Base-by-base conservation (phyloP, 2,797 vertebrate genomes). In the Tamandua tetradactyla region DNA sequence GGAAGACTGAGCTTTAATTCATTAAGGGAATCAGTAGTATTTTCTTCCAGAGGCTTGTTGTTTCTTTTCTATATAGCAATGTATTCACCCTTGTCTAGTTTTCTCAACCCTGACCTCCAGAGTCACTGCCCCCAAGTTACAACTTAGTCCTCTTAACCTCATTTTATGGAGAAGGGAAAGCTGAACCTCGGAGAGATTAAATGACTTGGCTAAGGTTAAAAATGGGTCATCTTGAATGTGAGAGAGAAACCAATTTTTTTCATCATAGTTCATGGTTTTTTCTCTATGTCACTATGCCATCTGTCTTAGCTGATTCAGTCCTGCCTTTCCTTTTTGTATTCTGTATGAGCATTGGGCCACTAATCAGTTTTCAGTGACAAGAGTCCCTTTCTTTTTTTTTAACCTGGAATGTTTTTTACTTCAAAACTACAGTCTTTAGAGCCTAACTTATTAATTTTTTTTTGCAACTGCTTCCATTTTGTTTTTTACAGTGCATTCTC, bases 141-240 rank as follows among this genome's bases (percentile, higher is more conserved):
- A 66, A n/a, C 40, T 93, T 71, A 79, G 40, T 83, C n/a, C 32
- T 86, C 52, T 90, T 89, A 84, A 87, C 78, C 68, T 95, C 75
- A 85, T 82, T 92, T 93, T 88, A 52, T 40, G 80, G 30, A 91
- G 42, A 59, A 91, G 42, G 49, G 11, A 93, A 92, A 93, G 95
- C 74, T 37, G 85, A 89, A 74, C 81, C 57, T 88, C 55, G 84
- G 80, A 72, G 66, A 95, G 88, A 90, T 90, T 90, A 93, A 97
- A 96, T 96, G 95, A 87, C 90, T 94, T 94, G 72, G 85, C 64
- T 90, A 79, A 94, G 94, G 95, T 95, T 97, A 96, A 96, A 96
- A 94, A 96, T 94, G 66, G 94, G 85, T 97, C 94, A 93, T 94
- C 75, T 37, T 76, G 88, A 82, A 90, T 88, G 82, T 92, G 87